Conservation (phyloP, 2,797 vertebrate species). For the Anabas testudineus region DNA sequence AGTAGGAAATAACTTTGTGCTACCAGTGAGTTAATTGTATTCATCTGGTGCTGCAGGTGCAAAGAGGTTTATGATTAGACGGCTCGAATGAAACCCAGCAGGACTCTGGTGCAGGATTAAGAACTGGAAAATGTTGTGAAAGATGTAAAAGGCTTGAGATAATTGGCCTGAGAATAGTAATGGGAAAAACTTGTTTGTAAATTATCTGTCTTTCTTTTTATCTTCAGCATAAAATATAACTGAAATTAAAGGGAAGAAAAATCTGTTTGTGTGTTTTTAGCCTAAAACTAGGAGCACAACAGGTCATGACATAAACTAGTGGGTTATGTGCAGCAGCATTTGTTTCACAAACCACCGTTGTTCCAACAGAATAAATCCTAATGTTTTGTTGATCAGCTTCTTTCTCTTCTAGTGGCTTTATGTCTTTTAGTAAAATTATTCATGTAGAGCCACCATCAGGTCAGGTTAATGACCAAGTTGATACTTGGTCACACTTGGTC, state of each 20-base stretch:
- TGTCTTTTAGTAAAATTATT: too few relatives aligned
- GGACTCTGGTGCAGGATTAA: background rate
- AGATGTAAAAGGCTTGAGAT: background rate
- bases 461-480: too few relatives aligned
- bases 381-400: too few relatives aligned
- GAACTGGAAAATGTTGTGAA: slow-evolving; percentile 12
- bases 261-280: too few relatives aligned
- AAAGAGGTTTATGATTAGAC: slow-evolving; percentile 22
- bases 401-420: too few relatives aligned
- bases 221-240: background rate
- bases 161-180: slow-evolving; percentile 3
- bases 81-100: slow-evolving; percentile 27
- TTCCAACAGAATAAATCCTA: too few relatives aligned
- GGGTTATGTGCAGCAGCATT: too few relatives aligned
- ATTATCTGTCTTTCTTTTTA: background rate
- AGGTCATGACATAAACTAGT: too few relatives aligned
- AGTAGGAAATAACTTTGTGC: slow-evolving; percentile 55
- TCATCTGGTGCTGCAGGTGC: slow-evolving; percentile 67
- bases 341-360: too few relatives aligned
- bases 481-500: too few relatives aligned
- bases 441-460: too few relatives aligned
- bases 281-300: too few relatives aligned
- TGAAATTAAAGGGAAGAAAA: background rate
- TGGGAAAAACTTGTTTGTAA: background rate
- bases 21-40: slow-evolving; percentile 27